These are phyloP conservation scores for Poecilia latipinna DNA, from an alignment of 2,113 vertebrate species.

Conservation along the genomic window DNA sequence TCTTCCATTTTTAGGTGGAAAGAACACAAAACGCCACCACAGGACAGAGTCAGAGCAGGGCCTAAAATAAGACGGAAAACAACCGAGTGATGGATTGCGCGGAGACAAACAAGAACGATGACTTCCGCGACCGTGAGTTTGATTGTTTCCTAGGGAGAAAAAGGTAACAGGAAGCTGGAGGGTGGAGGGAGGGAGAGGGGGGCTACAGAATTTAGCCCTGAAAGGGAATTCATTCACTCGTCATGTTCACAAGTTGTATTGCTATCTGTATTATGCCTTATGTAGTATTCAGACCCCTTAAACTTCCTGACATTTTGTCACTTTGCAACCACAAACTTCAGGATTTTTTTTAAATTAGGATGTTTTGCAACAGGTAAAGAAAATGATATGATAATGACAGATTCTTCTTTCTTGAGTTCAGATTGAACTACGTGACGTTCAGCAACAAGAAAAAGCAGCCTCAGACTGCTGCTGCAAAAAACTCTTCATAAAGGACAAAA, in stretches of 20 bases:
- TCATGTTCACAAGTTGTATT: neutral
- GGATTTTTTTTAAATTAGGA: too few species aligned
- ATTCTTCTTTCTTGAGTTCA: too few species aligned
- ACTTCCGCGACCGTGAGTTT: constrained; percentile 74
- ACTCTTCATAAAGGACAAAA: too few species aligned
- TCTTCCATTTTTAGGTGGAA: constrained; percentile 64
- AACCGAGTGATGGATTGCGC: constrained; percentile 68
- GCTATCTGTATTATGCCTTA: neutral
- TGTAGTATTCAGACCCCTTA: neutral
- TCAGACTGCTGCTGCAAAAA: too few species aligned
- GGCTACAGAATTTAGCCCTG: constrained; percentile 5
- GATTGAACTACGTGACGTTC: too few species aligned
- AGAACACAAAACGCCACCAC: constrained; percentile 52
- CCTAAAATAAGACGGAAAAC: constrained; percentile 74
- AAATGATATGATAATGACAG: too few species aligned
- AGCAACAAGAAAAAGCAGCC: too few species aligned
- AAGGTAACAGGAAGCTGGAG: constrained; percentile 71
- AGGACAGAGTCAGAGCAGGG: constrained; percentile 44
- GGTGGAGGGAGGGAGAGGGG: neutral
- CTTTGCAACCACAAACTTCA: neutral
- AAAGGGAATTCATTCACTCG: constrained; percentile 16
- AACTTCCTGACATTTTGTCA: neutral
- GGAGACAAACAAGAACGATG: constrained; percentile 77
- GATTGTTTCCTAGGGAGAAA: constrained; percentile 78
- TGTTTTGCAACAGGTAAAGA: too few species aligned